These are phyloP conservation scores for Taenioides sp. DNA, from an alignment of 2,797 vertebrate genomes.

Conservation along the genomic window DNA sequence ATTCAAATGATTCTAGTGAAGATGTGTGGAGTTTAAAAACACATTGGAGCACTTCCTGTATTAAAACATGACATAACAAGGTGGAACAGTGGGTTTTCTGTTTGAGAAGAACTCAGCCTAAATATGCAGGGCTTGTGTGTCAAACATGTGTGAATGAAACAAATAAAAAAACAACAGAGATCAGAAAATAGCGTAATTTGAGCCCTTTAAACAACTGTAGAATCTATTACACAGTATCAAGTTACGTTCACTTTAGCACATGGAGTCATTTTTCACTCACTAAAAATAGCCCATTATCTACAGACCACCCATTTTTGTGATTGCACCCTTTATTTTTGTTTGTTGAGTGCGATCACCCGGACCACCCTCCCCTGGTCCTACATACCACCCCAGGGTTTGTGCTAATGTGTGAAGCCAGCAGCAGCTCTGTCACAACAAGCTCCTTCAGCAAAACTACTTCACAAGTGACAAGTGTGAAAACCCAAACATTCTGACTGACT, in stretches of 20 bases:
- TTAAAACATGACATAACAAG: too few species aligned
- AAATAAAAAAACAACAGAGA: too few species aligned
- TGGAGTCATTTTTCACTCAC: not conserved
- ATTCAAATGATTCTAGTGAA: too few species aligned
- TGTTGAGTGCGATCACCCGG: not conserved
- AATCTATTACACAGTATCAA: not conserved
- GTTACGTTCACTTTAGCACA: not conserved
- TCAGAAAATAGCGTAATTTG: too few species aligned
- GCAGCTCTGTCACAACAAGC: constrained; percentile 35
- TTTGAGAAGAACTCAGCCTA: too few species aligned
- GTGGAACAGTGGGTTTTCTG: too few species aligned
- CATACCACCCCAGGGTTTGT: not conserved
- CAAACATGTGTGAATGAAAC: too few species aligned
- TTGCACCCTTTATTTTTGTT: not conserved
- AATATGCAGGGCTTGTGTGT: too few species aligned
- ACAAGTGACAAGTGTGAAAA: constrained; percentile 38
- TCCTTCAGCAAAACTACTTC: constrained; percentile 32
- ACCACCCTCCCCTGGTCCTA: not conserved
- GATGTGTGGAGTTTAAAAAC: too few species aligned
- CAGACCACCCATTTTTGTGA: not conserved
- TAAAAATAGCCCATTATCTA: not conserved
- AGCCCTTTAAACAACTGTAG: too few species aligned
- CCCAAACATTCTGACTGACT: constrained; percentile 34
- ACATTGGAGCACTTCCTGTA: too few species aligned
- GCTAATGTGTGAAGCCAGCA: constrained; percentile 39